Evolutionary conservation across 1,140 invertebrate genomes (phyloP).

Genomic region (Notospermus geniculatus): DNA sequence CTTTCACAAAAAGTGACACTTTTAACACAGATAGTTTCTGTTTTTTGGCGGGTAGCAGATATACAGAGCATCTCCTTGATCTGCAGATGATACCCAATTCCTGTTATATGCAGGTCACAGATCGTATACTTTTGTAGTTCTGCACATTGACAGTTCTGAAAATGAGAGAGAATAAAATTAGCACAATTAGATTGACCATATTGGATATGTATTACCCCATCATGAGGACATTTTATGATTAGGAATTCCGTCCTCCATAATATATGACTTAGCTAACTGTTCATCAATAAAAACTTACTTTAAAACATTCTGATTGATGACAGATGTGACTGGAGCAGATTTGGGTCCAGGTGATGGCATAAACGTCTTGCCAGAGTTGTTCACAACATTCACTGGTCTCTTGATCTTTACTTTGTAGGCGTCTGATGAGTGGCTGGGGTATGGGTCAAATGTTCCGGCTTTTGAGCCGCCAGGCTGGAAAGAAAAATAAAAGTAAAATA

Average conservation of each 20-base stretch:
- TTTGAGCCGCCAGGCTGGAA: constrained; percentile 50
- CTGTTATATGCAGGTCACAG: constrained; percentile 8
- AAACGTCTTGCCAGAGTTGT: constrained; percentile 52
- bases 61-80: too few relatives aligned
- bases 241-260: too few relatives aligned
- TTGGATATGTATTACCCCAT: too few relatives aligned
- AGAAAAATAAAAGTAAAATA: too few relatives aligned
- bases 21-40: too few relatives aligned
- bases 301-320: constrained; percentile 51
- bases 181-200: too few relatives aligned
- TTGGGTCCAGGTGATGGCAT: constrained; percentile 52
- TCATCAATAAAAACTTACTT: too few relatives aligned
- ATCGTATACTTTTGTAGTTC: constrained; percentile 12
- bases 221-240: too few relatives aligned
- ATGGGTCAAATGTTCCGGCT: constrained; percentile 54
- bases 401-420: constrained; percentile 40
- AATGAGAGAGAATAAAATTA: neutral
- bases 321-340: constrained; percentile 44
- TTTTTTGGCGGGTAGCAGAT: too few relatives aligned
- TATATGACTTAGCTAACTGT: too few relatives aligned
- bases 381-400: constrained; percentile 45
- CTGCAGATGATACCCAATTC: neutral
- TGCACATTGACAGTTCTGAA: constrained; percentile 11
- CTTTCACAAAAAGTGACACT: too few relatives aligned
- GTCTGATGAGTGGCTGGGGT: constrained; percentile 51